Base-by-base conservation (phyloP, 2,888 invertebrate genomes). In the Synergus japonicus region DNA sequence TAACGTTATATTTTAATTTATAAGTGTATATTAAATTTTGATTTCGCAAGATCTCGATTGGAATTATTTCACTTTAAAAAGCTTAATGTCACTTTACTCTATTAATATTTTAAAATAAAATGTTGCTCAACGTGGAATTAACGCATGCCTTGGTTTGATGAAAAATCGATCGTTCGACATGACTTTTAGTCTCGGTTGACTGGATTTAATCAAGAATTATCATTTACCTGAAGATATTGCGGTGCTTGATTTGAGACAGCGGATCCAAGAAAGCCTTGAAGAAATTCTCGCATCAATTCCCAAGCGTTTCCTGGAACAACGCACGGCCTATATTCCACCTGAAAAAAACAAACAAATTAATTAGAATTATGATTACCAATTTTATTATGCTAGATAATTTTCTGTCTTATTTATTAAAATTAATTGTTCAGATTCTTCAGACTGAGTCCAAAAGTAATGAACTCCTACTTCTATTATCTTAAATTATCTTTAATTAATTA, bases 241-340 rank as follows among this genome's bases (percentile, higher is more conserved):
- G 97, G 96, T 0, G 96, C 96, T 82, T 95, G 94, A 82, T 95
- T 95, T 0, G 96, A 94, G 0, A 97, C 95, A 2, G 94, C 93
- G 2, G 95, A 95, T 0, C 98, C 98, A 1, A 98, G 93, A 86
- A 98, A 95, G 18, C 98, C 97, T 92, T 98, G 97, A 77, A 98
- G 93, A 90, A 98, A 97, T 93, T 99, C 98, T 76, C 97, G 94
- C 88, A 98, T 94, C 80, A 99, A 94, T 83, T 97, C 97, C 97
- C 98, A 98, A 82, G 98, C 98, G 85, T 96, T 96, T 43, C 95
- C 95, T 0, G 98, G 96, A 85, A 98, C 96, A 0, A 97, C 95
- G 92, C 98, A 98, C 0, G 98, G 98, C 67, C 96, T 94, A 91
- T 98, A 98, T 92, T 98, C 98, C 18, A 98, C 96, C 96, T 94